A percentile compares a stretch with the other conserved stretches of the same genome.
These are phyloP conservation scores for Epinotia ramella DNA, from an alignment of 2,888 invertebrate species.

Conservation along the genomic window DNA sequence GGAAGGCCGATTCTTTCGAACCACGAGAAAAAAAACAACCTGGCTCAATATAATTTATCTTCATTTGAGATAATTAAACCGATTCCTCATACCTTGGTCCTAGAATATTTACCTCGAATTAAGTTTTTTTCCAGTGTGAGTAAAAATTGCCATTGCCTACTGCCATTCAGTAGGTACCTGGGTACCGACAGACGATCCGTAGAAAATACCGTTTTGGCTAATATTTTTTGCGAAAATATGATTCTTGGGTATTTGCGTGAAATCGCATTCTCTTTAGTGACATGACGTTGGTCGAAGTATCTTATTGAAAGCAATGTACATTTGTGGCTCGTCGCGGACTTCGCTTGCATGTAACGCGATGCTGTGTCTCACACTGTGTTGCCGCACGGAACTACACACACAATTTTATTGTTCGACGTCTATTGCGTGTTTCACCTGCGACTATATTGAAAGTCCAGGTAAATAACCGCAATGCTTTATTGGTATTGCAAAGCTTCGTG, in stretches of 20 bases:
- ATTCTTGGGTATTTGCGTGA: not conserved
- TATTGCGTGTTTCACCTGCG: conserved; percentile 15
- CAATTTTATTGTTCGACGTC: not conserved
- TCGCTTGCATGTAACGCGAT: conserved; percentile 54
- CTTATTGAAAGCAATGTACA: conserved; percentile 47
- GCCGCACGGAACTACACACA: conserved; percentile 1
- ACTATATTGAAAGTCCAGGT: conserved; percentile 12
- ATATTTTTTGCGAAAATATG: too few species aligned
- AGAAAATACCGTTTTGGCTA: too few species aligned
- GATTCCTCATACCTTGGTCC: too few species aligned
- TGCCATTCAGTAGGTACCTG: too few species aligned
- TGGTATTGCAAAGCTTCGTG: not conserved
- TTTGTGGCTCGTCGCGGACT: conserved; percentile 46
- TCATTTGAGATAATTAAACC: too few species aligned
- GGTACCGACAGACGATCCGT: too few species aligned
- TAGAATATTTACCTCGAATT: too few species aligned
- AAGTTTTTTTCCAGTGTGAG: too few species aligned
- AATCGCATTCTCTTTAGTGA: not conserved
- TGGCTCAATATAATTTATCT: too few species aligned
- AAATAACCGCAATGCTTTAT: conserved; percentile 47
- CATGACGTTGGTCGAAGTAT: conserved; percentile 39
- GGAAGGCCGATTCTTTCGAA: too few species aligned
- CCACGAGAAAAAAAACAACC: too few species aligned
- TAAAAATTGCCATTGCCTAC: too few species aligned
- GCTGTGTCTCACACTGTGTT: conserved; percentile 47